A percentile compares a stretch with the other conserved stretches of the same genome.
Evolutionary conservation across 2,113 vertebrate genomes (phyloP).

Genomic region (Cheirogaleus medius): DNA sequence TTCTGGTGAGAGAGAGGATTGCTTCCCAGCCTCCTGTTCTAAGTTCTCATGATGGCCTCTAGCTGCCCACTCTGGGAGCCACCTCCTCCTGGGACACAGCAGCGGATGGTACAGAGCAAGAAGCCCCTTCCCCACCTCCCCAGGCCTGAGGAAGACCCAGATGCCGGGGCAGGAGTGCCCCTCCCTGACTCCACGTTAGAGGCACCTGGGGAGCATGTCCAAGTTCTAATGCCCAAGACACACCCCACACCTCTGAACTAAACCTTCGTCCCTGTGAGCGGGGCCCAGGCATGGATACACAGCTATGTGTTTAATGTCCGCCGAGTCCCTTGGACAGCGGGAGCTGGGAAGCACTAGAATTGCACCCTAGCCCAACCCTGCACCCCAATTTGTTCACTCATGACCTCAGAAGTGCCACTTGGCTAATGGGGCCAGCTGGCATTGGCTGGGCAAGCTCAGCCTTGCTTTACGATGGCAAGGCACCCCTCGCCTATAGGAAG

Average conservation of each 20-base stretch:
- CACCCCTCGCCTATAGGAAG: neutral
- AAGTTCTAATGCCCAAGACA: neutral
- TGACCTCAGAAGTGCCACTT: neutral
- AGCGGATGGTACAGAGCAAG: neutral
- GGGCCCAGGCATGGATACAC: fast-evolving
- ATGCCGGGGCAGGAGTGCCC: neutral
- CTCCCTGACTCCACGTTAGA: neutral
- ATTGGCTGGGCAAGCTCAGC: neutral
- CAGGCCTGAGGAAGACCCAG: neutral
- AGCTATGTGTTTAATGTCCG: neutral
- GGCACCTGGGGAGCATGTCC: neutral
- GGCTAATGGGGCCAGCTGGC: neutral
- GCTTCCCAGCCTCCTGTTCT: neutral
- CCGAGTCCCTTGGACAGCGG: neutral
- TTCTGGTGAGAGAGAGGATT: neutral
- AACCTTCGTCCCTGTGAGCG: neutral
- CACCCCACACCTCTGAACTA: neutral
- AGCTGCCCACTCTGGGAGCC: neutral
- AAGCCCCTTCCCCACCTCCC: neutral
- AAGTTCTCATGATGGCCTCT: neutral
- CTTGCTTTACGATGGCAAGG: neutral
- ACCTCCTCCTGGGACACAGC: neutral
- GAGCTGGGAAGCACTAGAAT: neutral
- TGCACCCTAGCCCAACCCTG: neutral
- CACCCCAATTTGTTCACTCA: neutral